Percentiles rank a stretch among this genome's conserved stretches.
Evolutionary conservation across 2,888 invertebrate species (phyloP).

Genomic region (Coenonympha arcania): DNA sequence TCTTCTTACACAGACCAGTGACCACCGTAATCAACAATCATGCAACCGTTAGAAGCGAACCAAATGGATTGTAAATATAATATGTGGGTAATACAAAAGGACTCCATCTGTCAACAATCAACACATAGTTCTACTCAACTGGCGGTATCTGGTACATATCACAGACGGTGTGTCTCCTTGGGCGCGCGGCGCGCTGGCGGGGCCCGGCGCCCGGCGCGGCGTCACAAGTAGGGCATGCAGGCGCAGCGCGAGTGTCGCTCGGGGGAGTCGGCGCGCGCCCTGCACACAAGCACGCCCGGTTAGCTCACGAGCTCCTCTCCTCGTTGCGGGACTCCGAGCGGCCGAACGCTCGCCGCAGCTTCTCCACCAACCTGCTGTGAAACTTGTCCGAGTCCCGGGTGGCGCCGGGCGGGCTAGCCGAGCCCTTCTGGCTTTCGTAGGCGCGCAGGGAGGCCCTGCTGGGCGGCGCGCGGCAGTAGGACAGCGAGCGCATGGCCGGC

Average conservation of each 20-base stretch:
- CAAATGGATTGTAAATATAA: constrained; percentile 35
- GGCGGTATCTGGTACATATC: constrained; percentile 53
- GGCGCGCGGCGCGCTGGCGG: constrained; percentile 32
- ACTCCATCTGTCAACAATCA: constrained; percentile 45
- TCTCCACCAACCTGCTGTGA: constrained; percentile 85
- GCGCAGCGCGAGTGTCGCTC: constrained; percentile 61
- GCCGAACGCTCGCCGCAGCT: constrained; percentile 81
- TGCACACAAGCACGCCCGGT: constrained; percentile 65
- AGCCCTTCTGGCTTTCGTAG: constrained; percentile 76
- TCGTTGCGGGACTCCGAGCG: constrained; percentile 68
- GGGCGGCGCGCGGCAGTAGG: constrained; percentile 66
- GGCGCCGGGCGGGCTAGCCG: constrained; percentile 77
- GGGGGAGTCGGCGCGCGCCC: constrained; percentile 65
- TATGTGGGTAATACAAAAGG: constrained; percentile 30
- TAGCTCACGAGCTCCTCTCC: constrained; percentile 73
- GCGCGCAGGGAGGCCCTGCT: constrained; percentile 76
- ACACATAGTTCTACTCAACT: constrained; percentile 56
- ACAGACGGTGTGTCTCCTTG: constrained; percentile 52
- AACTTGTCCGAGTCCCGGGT: constrained; percentile 81
- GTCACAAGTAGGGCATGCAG: constrained; percentile 70
- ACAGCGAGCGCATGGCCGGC: constrained; percentile 77
- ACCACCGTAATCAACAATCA: constrained; percentile 48
- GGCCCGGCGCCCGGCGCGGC: constrained; percentile 22
- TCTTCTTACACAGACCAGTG: constrained; percentile 16
- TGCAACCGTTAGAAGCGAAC: constrained; percentile 53